Evolutionary conservation across 2,797 vertebrate genomes (phyloP), one percentile per base, ranked within the genome.

Genomic region (Sebastiscus albofasciatus): DNA sequence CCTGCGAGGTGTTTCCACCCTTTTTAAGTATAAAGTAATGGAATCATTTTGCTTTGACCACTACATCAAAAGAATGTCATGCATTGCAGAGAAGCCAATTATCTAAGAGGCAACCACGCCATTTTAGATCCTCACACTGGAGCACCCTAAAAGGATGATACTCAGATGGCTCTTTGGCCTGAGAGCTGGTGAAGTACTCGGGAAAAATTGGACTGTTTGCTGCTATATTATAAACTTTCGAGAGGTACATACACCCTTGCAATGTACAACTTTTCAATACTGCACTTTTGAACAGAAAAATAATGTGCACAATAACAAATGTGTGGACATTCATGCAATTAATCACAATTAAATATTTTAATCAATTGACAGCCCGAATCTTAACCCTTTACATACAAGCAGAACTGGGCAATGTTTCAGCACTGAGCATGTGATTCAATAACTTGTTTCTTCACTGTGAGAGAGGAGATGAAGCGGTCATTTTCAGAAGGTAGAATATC

Each of bases 11-110:
- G 16, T 67, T 59, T 60, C n/a, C 22, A 22, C 20, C 24, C 16
- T 27, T 75, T 84, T 74, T 9, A 77, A 80, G 54, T 68, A 24
- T 56, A 74, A 74, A 77, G 60, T 67, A 74, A 83, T 84, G 75
- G 61, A 61, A 69, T 76, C 58, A 61, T 80, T 82, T 71, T 62
- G 34, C 82, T 81, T 82, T 67, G 67, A 87, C 82, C 27, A 20
- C 26, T 12, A n/a, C 55, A 76, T 87, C 60, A 84, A 81, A 81
- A 74, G 39, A 66, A 75, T 65, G 2, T 78, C 56, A 80, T 68
- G 61, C 67, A 69, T 62, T 39, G 46, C 52, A 27, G 64, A 67
- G 66, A 52, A 69, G 5, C 18, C 2, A 70, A 75, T 74, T 42
- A 75, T 67, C 64, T 33, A 12, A 59, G 52, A 68, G 56, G 55